Evolutionary conservation across 2,113 vertebrate genomes (phyloP), one percentile per base, ranked within the genome.

Genomic region (Scomber scombrus): DNA sequence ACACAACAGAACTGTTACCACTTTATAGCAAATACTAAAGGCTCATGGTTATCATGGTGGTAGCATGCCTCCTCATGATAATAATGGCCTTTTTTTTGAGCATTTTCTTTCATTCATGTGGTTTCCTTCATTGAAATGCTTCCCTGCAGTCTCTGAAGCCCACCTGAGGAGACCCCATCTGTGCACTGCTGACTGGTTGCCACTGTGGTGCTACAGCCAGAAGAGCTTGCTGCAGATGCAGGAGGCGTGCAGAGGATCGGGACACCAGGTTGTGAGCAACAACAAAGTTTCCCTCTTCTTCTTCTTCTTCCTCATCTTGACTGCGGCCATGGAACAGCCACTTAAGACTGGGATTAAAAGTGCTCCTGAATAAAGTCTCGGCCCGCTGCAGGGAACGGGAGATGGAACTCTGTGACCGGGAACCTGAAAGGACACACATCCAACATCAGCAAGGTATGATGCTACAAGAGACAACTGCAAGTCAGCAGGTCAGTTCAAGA

Each of bases 251-350:
- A 6, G 93, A 95, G 21, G 93, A 90, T 1, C 82, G 80, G 21
- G 93, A 93, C 14, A 82, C 85, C n/a, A 91, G 87, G 71, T 93
- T 87, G 51, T 89, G 82, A 18, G 78, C 80, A 1, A 79, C 56
- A 0, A 92, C 87, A 62, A 93, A 92, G 45, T 91, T 76, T 16
- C 78, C 81, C 71, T 94, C 80, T n/a, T n/a, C n/a, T n/a, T n/a
- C n/a, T 3, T 73, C 63, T 3, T 75, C 78, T 5, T 88, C 65
- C n/a, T 88, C 88, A 14, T 90, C 89, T 9, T 89, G 83, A 56
- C 84, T 67, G 31, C 43, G 62, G 11, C 50, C 4, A 0, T 40
- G 76, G 49, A 92, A 84, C 7, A 92, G 82, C 89, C 91, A 90
- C 67, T 81, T 91, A 67, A 92, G 81, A 9, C 85, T 72, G 16